Conservation (phyloP, 2,888 invertebrate genomes). For the Chalcosyrphus nemorum region DNA sequence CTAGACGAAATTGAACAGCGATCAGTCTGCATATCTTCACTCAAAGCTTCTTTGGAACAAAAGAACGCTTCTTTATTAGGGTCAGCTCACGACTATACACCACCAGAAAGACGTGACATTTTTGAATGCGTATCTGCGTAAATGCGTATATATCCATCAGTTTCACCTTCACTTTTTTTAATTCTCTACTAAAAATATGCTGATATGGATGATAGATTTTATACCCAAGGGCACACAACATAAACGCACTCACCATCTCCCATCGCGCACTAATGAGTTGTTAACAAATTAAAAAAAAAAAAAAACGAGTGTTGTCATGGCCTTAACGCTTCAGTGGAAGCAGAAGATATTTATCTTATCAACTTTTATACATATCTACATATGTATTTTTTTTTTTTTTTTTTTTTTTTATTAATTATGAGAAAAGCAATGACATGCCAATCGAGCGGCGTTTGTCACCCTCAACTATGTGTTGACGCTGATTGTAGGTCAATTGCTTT, state of each 20-base stretch:
- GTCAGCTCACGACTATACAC: background rate
- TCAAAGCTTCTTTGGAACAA: no score
- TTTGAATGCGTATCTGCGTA: background rate
- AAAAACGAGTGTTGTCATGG: constrained; percentile 17
- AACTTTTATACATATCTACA: background rate
- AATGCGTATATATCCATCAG: background rate
- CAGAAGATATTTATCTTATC: constrained; percentile 20
- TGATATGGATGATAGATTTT: constrained; percentile 2
- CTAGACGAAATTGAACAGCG: no score
- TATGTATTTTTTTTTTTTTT: background rate
- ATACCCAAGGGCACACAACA: background rate
- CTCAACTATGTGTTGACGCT: constrained; percentile 1
- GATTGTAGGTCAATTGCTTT: background rate
- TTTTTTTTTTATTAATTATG: background rate
- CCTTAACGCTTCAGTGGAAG: constrained; percentile 28
- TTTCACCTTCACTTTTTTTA: background rate
- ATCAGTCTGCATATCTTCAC: no score
- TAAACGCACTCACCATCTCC: background rate
- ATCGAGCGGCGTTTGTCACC: background rate
- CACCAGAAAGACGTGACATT: background rate
- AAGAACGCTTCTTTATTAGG: background rate
- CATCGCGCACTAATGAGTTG: constrained; percentile 17
- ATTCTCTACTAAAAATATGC: background rate
- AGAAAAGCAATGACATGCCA: background rate
- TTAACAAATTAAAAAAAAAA: constrained; percentile 33